Base-by-base conservation (phyloP, 2,797 vertebrate genomes). In the Argentina silus region DNA sequence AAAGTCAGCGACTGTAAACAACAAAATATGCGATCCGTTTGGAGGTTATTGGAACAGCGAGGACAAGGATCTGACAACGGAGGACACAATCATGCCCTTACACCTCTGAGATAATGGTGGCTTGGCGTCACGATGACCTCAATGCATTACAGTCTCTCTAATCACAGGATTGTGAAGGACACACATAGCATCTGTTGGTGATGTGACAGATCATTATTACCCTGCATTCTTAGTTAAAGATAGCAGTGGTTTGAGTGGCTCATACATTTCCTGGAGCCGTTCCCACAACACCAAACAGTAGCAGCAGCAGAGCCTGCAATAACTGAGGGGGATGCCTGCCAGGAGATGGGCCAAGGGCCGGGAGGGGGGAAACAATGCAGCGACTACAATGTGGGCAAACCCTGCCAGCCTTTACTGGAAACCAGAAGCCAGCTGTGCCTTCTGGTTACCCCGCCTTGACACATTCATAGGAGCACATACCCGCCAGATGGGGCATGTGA, bases 321-420 rank as follows among this genome's bases (percentile, higher is more conserved):
- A 53, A 15, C 62, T 4, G 68, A 65, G 4, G 45, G 19, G 44
- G 56, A 19, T 62, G 69, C 5, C n/a, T 14, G 43, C 57, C 67
- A 73, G 15, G 69, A 15, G 7, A 74, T 5, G 56, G 65, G 47
- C 57, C 7, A 75, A 10, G 60, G 65, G 36, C 59, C 36, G 43
- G 56, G 69, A 74, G 10, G 67, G n/a, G 59, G 23, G 83, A 82
- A 85, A 74, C n/a, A 0, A 6, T 78, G 74, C 65, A 72, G 77
- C 61, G 2, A 63, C 62, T 56, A 45, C 12, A 27, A 27, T 69
- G 48, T 17, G 36, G 36, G 77, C 74, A 77, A 76, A 59, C 48
- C 71, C 76, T 23, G 15, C 56, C 61, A n/a, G 48, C 63, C 55
- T 72, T 90, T 90, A 87, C 90, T 89, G 89, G 87, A 89, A 91